Evolutionary conservation across 2,797 vertebrate species (phyloP).

Genomic region (Rhabdophis nuchalis): DNA sequence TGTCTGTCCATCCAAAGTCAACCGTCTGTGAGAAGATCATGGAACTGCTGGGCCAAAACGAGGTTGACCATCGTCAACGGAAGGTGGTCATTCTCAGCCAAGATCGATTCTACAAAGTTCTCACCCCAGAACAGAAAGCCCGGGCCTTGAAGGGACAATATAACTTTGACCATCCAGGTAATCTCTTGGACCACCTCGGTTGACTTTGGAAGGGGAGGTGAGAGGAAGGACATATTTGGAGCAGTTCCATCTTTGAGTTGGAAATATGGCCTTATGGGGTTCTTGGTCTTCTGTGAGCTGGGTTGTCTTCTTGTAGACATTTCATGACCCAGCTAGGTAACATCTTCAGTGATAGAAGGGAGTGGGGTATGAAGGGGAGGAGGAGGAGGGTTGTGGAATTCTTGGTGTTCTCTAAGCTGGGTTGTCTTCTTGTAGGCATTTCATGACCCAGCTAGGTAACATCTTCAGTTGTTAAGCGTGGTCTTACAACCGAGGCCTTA

Average conservation of each 20-base stretch:
- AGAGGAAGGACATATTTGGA: background rate
- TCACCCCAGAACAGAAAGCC: conserved; percentile 87
- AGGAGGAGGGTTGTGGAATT: too few relatives aligned
- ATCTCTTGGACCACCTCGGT: background rate
- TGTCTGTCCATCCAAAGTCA: conserved; percentile 70
- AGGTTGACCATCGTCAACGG: conserved; percentile 89
- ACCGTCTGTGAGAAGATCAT: conserved; percentile 99
- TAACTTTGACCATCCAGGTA: conserved; percentile 97
- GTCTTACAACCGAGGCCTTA: too few relatives aligned
- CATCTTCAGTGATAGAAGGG: too few relatives aligned
- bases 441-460: too few relatives aligned
- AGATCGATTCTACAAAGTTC: conserved; percentile 91
- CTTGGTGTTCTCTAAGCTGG: too few relatives aligned
- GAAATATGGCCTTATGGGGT: background rate
- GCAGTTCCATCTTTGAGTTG: background rate
- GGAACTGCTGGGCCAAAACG: conserved; percentile 94
- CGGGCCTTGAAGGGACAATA: conserved; percentile 93
- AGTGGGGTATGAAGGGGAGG: too few relatives aligned
- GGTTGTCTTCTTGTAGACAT: too few relatives aligned
- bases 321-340: too few relatives aligned
- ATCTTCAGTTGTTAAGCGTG: too few relatives aligned
- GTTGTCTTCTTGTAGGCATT: too few relatives aligned
- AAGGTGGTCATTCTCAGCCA: conserved; percentile 93
- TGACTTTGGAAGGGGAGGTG: background rate
- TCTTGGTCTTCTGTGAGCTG: too few relatives aligned